Conservation (phyloP, 2,113 vertebrate genomes). For the Halcyon senegalensis region DNA sequence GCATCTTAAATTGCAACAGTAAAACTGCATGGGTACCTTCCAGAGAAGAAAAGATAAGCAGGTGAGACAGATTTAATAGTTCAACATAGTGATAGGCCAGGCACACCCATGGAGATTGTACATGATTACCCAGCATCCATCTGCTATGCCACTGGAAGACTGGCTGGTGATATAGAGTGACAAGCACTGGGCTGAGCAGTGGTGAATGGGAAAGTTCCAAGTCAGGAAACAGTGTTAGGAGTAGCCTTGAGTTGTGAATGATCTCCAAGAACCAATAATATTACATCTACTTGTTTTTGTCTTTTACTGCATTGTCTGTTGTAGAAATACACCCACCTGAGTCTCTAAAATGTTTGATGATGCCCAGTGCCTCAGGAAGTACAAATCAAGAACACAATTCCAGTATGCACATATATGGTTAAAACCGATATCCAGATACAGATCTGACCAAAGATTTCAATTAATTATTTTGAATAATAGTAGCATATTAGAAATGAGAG, state of each 20-base stretch:
- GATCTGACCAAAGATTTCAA: constrained; percentile 37
- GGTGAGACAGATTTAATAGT: neutral
- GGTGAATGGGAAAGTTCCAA: neutral
- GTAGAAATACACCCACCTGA: accelerated
- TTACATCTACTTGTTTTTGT: neutral
- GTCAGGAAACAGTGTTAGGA: neutral
- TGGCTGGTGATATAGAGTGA: accelerated
- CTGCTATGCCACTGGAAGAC: neutral
- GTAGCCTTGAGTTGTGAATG: neutral
- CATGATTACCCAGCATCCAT: neutral
- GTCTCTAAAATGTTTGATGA: neutral
- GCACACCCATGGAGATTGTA: accelerated
- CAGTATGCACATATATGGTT: neutral
- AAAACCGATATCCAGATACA: constrained; percentile 9
- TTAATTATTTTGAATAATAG: constrained; percentile 39
- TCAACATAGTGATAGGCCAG: neutral
- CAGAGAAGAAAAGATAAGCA: neutral
- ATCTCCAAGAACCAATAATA: neutral
- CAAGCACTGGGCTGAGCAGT: neutral
- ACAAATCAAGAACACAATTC: neutral
- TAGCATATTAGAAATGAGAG: constrained; percentile 31
- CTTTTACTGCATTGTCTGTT: neutral
- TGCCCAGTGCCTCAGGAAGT: neutral
- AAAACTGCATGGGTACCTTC: neutral
- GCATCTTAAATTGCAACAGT: neutral